phyloP scores from a whole-genome alignment of 2,888 invertebrate genomes.

The Crematogaster levior region DNA sequence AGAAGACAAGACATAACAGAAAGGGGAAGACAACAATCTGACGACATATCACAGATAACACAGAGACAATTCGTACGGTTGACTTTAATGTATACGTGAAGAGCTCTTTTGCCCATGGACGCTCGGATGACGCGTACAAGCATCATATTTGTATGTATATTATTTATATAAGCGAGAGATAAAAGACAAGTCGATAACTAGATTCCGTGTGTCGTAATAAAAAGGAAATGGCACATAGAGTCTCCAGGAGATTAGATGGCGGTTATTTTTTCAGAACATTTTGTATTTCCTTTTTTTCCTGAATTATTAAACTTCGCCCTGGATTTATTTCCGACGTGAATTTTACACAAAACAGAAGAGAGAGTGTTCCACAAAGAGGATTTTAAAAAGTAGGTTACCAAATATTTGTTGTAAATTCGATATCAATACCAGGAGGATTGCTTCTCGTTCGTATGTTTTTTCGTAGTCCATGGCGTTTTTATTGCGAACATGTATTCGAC shows the following conservation, averaged over 20 bases:
- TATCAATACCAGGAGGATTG: slow-evolving; percentile 43
- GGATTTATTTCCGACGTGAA: slow-evolving; percentile 17
- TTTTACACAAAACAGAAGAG: slow-evolving; percentile 4
- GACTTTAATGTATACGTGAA: slow-evolving; percentile 68
- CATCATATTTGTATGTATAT: neutral
- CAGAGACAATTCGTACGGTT: slow-evolving; percentile 74
- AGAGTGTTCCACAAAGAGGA: slow-evolving; percentile 14
- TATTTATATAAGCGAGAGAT: slow-evolving; percentile 19
- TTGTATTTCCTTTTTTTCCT: neutral
- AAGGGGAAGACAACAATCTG: slow-evolving; percentile 82
- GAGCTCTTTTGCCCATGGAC: slow-evolving; percentile 45
- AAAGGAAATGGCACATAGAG: neutral
- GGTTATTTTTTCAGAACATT: neutral
- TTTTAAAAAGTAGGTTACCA: slow-evolving; percentile 47
- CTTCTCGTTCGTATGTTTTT: slow-evolving; percentile 50
- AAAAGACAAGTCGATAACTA: neutral
- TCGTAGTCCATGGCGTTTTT: slow-evolving; percentile 44
- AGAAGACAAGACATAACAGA: slow-evolving; percentile 85
- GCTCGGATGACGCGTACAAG: slow-evolving; percentile 49
- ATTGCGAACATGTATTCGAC: slow-evolving; percentile 46
- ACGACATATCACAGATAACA: slow-evolving; percentile 84
- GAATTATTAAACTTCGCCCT: slow-evolving; percentile 27
- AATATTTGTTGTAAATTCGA: slow-evolving; percentile 52
- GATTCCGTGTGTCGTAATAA: neutral
- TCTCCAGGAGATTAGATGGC: neutral